phyloP scores from a whole-genome alignment of 2,113 vertebrate genomes.

The Amphilophus citrinellus region DNA sequence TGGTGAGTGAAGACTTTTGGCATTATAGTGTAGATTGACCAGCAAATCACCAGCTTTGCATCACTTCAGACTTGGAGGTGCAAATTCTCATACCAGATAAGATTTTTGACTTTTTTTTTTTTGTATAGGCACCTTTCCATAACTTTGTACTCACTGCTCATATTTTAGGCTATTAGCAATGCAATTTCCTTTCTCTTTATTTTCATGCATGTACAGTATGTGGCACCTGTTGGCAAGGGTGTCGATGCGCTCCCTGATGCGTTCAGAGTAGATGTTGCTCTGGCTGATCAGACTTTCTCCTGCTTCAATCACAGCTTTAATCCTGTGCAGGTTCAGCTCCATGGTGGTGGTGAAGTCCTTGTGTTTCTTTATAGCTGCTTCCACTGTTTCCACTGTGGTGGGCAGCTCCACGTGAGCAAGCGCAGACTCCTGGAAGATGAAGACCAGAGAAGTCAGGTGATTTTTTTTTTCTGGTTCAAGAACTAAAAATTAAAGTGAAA shows the following conservation, averaged over 20 bases:
- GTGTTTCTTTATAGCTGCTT: constrained; percentile 88
- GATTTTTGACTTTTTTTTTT: neutral
- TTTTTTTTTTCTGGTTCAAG: neutral
- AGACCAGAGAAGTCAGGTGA: neutral
- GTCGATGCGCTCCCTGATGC: constrained; percentile 85
- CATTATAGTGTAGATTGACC: neutral
- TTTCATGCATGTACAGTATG: neutral
- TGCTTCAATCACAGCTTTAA: constrained; percentile 87
- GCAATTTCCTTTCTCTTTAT: neutral
- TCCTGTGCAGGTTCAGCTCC: constrained; percentile 91
- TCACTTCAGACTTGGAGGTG: too few species aligned
- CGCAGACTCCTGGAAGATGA: constrained; percentile 83
- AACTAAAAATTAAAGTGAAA: neutral
- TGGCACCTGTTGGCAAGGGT: constrained; percentile 84
- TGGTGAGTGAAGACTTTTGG: too few species aligned
- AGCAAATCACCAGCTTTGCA: neutral
- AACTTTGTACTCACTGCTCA: neutral
- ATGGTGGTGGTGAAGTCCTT: constrained; percentile 91
- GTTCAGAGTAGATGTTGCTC: constrained; percentile 86
- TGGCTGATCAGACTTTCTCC: constrained; percentile 90
- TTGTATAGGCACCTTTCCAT: neutral
- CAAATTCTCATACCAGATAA: neutral
- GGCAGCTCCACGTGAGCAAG: constrained; percentile 87
- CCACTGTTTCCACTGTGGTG: constrained; percentile 84
- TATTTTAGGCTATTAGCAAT: neutral